A percentile compares a stretch with the other conserved stretches of the same genome.
phyloP scores from a whole-genome alignment of 2,113 vertebrate genomes.

The Ginglymostoma cirratum region DNA sequence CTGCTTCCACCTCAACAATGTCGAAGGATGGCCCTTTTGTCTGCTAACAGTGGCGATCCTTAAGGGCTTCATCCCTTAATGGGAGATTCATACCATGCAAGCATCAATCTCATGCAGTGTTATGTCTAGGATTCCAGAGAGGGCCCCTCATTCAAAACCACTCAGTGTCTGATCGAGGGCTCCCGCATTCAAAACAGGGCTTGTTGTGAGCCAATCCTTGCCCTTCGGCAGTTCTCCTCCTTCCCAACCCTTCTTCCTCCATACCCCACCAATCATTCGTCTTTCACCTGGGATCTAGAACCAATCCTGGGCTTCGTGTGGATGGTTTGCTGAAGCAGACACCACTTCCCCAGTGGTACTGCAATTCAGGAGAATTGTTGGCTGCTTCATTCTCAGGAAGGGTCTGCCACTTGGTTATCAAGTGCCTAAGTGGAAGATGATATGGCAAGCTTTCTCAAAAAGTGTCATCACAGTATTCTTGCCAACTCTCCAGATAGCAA shows the following conservation, averaged over 20 bases:
- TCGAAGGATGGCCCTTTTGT: no score
- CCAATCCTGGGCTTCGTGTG: background rate
- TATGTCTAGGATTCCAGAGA: background rate
- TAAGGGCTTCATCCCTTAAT: background rate
- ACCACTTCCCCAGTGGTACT: no score
- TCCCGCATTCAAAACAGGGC: no score
- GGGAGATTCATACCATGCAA: background rate
- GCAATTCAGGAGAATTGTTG: background rate
- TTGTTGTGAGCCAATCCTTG: no score
- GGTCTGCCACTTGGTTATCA: background rate
- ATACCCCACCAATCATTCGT: background rate
- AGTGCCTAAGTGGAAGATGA: background rate
- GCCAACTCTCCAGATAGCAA: background rate
- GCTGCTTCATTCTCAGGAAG: background rate
- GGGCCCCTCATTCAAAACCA: background rate
- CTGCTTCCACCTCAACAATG: no score
- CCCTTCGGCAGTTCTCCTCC: background rate
- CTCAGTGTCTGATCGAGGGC: background rate
- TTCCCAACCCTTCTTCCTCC: background rate
- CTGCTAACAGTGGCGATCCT: no score
- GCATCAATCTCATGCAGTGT: background rate
- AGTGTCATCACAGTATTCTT: background rate
- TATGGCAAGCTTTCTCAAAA: background rate
- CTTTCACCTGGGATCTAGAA: background rate
- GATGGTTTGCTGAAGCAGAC: no score